Base-by-base conservation (phyloP, 2,113 vertebrate species). In the Erythrolamprus reginae region DNA sequence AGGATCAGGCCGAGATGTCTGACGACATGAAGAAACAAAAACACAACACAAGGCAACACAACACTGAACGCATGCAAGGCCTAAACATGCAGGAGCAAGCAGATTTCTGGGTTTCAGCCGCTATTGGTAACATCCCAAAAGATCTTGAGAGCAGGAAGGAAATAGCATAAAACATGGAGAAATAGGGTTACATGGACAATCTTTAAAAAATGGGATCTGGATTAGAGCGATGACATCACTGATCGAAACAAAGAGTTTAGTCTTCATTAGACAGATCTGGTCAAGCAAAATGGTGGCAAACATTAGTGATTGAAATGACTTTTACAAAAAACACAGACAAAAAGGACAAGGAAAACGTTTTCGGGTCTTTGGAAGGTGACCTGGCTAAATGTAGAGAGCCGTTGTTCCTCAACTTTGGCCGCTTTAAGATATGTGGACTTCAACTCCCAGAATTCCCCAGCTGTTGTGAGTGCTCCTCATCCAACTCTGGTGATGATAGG, bases 151-250 rank as follows among this genome's bases (percentile, higher is more conserved):
- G 53, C 84, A 93, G 93, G 53, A 88, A 94, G 94, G 89, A 89
- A 96, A 95, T 94, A 97, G 93, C 96, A 97, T 96, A 96, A 97
- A 97, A 97, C 97, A 97, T 96, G 96, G 97, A 61, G 84, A 92
- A 88, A 92, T 13, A 82, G 91, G 88, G 70, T 86, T 90, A 88
- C 24, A 90, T 61, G 93, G 92, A 92, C 51, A 28, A 13, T 92
- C 90, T 15, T 15, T 1, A 19, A 82, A 95, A 45, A 87, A 65
- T n/a, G 47, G 38, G 84, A 92, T 0, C 47, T 21, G 47, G 3
- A 42, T n/a, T 51, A 55, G 91, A n/a, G 90, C 90, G 77, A 0
- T 47, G 89, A 65, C 86, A 1, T 65, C 45, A 85, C 3, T 0
- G 0, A 91, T 87, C 56, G 50, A 92, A 93, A 50, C 17, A 90